Evolutionary conservation across 2,797 vertebrate species (phyloP).

Genomic region (Vespertilio murinus): DNA sequence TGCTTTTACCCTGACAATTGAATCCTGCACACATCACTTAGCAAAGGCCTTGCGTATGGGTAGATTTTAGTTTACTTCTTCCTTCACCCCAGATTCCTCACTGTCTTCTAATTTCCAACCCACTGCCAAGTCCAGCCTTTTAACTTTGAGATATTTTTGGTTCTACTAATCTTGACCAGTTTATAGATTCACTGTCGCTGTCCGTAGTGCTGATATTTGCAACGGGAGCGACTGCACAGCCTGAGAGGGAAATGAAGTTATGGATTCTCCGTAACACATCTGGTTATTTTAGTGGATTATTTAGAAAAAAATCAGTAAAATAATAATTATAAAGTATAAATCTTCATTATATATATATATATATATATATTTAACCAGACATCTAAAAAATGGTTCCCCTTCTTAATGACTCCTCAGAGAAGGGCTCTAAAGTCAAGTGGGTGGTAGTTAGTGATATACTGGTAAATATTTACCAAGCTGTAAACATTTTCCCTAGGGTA

Average conservation of each 20-base stretch:
- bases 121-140: not conserved
- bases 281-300: not conserved
- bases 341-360: not conserved
- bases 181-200: not conserved
- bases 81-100: not conserved
- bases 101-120: constrained; percentile 23
- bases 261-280: not conserved
- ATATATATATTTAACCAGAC: not conserved
- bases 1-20: not conserved
- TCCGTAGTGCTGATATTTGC: constrained; percentile 54
- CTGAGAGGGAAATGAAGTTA: not conserved
- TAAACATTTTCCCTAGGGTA: not conserved
- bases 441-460: not conserved
- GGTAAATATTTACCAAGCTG: not conserved
- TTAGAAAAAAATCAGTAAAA: not conserved
- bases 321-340: not conserved
- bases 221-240: rapidly evolving
- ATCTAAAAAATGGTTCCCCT: not conserved
- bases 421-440: not conserved
- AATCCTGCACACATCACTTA: not conserved
- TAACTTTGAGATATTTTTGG: not conserved
- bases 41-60: not conserved
- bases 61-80: not conserved
- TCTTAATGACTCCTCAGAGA: not conserved
- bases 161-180: not conserved